phyloP scores from a whole-genome alignment of 2,888 invertebrate genomes.

The Meghimatium bilineatum region DNA sequence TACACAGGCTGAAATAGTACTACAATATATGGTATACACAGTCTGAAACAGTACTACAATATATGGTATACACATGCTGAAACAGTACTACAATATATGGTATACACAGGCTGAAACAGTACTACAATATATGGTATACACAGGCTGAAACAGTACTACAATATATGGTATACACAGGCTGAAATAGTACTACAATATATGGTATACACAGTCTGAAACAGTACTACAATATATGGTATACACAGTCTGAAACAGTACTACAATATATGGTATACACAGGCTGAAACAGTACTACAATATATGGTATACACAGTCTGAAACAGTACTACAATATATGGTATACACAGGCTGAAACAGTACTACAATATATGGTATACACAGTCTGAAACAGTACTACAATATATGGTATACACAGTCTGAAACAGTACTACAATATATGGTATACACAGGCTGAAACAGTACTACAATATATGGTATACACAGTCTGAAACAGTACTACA shows the following conservation, averaged over 20 bases:
- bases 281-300: not conserved
- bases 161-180: conserved; percentile 13
- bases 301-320: conserved; percentile 2
- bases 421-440: conserved; percentile 17
- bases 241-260: not conserved
- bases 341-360: not conserved
- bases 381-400: not conserved
- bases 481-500: not conserved
- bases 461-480: conserved; percentile 12
- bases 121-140: not conserved
- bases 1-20: too few species aligned
- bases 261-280: conserved; percentile 9
- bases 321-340: conserved; percentile 17
- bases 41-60: too few species aligned
- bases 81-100: too few species aligned
- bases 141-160: not conserved
- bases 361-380: conserved; percentile 14
- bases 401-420: conserved; percentile 6
- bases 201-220: not conserved
- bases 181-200: conserved; percentile 12
- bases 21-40: too few species aligned
- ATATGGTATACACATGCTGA: too few species aligned
- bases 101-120: too few species aligned
- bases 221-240: conserved; percentile 13
- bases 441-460: not conserved